Evolutionary conservation across 2,797 vertebrate genomes (phyloP), one percentile per base, ranked within the genome.

Genomic region (Tarsius wallacei): DNA sequence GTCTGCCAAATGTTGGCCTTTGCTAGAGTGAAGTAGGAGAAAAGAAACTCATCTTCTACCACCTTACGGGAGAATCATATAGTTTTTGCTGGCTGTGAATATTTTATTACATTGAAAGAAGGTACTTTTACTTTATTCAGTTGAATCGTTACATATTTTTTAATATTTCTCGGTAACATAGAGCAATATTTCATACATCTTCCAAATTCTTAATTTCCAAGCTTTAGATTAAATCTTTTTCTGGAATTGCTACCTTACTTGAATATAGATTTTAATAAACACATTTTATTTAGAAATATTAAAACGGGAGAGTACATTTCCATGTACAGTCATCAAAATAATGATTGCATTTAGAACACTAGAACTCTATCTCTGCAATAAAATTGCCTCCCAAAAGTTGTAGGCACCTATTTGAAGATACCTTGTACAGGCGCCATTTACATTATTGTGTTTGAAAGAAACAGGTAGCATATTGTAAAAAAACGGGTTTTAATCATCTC

Each of bases 281-380:
- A 36, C 22, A 31, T 26, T 61, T 91, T 89, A 84, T 57, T 88
- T 55, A 74, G 88, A 88, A 96, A 91, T 1, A 21, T 66, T 36
- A 42, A n/a, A 19, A 55, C 77, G 26, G 26, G 12, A 76, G 76
- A 87, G 28, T 87, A 70, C 9, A 53, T 97, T 70, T 90, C 19
- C 53, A 88, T 28, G 13, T 80, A 90, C 28, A 94, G 15, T 26
- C 17, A 36, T 82, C 53, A 51, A 57, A 66, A 95, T 55, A 68
- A 12, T 64, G 22, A 76, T 97, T 96, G 87, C 0, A 76, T 90
- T 78, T 49, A 93, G 42, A 93, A 87, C 1, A 93, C 31, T 21
- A 28, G 49, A 95, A 84, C 2, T 47, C 5, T 42, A 2, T 68
- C 84, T 94, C 80, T 74, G 87, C 74, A 73, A 80, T 86, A 96